Percentiles rank a stretch among this genome's conserved stretches.
Conservation (phyloP, 37 sponge, comb jelly and placozoan genomes). For the Ephydatia muelleri region DNA sequence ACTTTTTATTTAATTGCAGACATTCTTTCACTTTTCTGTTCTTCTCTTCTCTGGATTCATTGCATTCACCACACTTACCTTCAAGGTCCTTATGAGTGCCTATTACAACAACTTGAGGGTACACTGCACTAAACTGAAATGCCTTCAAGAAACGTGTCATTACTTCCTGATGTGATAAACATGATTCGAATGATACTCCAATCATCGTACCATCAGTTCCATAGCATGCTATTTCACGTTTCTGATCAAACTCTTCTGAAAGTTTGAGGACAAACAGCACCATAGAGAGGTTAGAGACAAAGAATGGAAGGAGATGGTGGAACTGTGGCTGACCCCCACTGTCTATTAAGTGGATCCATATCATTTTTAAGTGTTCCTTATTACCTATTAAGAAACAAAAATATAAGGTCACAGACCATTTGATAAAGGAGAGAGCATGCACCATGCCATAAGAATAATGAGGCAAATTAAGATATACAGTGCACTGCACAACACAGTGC, state of each 20-base stretch:
- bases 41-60: neutral
- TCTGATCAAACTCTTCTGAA: too few species aligned
- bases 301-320: neutral
- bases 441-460: too few species aligned
- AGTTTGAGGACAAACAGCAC: too few species aligned
- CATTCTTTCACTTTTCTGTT: neutral
- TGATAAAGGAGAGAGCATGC: too few species aligned
- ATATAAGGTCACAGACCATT: too few species aligned
- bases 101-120: neutral
- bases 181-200: neutral
- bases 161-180: neutral
- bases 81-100: slow-evolving; percentile 10
- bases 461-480: too few species aligned
- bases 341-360: neutral
- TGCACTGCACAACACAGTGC: too few species aligned
- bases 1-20: neutral
- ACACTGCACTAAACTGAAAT: neutral
- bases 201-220: too few species aligned
- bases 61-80: neutral
- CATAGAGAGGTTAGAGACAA: neutral
- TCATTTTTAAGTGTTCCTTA: too few species aligned
- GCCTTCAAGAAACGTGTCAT: neutral
- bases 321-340: slow-evolving; percentile 19
- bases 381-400: too few species aligned
- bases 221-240: too few species aligned